Evolutionary conservation across 2,797 vertebrate genomes (phyloP).

Genomic region (Siniperca undulata): DNA sequence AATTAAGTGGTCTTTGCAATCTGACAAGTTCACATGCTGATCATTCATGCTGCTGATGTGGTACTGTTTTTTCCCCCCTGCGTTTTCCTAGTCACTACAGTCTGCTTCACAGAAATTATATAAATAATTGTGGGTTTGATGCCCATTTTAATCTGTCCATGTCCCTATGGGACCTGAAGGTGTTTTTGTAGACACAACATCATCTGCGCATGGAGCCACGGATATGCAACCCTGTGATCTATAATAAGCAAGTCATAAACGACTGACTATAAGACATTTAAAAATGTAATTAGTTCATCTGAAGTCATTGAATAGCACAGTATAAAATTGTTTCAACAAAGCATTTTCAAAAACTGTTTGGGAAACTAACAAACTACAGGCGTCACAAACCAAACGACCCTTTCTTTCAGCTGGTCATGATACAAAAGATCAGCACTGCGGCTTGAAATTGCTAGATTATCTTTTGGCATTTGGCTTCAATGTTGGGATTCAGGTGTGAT

Average conservation of each 20-base stretch:
- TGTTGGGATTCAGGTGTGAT: too few species aligned
- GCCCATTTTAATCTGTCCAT: constrained; percentile 31
- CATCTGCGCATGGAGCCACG: constrained; percentile 1
- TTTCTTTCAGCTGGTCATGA: constrained; percentile 7
- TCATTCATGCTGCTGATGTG: constrained; percentile 41
- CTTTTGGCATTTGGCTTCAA: too few species aligned
- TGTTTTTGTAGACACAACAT: constrained; percentile 26
- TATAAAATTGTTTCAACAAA: neutral
- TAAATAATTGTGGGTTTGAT: constrained; percentile 36
- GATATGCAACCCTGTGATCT: constrained; percentile 9
- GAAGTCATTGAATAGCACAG: neutral
- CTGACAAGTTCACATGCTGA: constrained; percentile 39
- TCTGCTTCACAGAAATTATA: constrained; percentile 29
- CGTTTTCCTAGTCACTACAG: constrained; percentile 18
- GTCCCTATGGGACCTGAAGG: constrained; percentile 11
- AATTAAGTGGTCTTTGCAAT: constrained; percentile 47
- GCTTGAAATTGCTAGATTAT: too few species aligned
- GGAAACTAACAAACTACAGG: neutral
- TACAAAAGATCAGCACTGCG: neutral
- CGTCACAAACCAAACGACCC: neutral
- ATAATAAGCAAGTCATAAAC: neutral
- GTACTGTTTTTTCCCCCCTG: constrained; percentile 8
- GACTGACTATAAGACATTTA: constrained; percentile 5
- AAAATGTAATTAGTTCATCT: neutral
- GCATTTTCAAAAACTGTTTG: neutral